These are phyloP conservation scores for Adoxophyes honmai DNA, from an alignment of 1,140 invertebrate species.

Conservation along the genomic window DNA sequence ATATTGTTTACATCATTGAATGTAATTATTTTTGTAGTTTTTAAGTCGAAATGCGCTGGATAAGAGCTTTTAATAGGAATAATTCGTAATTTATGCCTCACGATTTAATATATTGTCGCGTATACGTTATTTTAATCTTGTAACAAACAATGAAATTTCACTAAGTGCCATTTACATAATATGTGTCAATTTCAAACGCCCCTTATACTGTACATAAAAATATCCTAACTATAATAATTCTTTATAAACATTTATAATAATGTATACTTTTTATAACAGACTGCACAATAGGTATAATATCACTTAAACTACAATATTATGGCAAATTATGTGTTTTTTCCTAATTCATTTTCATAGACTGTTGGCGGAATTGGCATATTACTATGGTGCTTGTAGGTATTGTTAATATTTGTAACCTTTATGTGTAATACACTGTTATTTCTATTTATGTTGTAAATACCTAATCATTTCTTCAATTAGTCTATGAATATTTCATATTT, in stretches of 20 bases:
- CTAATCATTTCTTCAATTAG: no score
- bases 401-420: no score
- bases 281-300: no score
- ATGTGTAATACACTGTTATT: no score
- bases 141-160: neutral
- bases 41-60: conserved; percentile 30
- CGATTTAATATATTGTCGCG: neutral
- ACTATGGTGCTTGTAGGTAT: no score
- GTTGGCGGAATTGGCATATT: no score
- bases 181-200: neutral
- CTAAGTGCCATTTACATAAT: conserved; percentile 20
- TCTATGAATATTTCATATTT: no score
- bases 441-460: no score
- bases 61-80: conserved; percentile 35
- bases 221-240: conserved; percentile 21
- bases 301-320: no score
- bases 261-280: neutral
- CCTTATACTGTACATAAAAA: conserved; percentile 16
- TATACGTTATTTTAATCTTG: conserved; percentile 3
- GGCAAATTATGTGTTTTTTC: no score
- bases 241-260: neutral
- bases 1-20: conserved; percentile 17
- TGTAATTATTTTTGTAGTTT: conserved; percentile 24
- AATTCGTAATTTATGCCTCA: conserved; percentile 20
- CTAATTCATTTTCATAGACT: no score